Evolutionary conservation across 2,113 vertebrate species (phyloP).

Genomic region (Merops nubicus): DNA sequence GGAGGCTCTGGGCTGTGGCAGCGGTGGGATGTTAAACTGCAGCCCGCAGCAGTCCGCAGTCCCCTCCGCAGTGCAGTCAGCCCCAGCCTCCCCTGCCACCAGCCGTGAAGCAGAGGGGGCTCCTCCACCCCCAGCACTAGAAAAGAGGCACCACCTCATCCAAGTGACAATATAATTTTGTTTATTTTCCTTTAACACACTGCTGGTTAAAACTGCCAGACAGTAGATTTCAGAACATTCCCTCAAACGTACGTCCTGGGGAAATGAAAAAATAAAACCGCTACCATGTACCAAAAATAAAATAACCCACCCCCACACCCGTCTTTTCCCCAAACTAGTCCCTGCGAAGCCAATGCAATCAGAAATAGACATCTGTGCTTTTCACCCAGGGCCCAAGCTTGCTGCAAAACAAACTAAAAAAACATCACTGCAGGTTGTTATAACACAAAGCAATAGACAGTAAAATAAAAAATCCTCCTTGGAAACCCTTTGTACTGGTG

Average conservation of each 20-base stretch:
- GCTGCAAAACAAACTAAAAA: constrained; percentile 15
- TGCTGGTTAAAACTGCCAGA: constrained; percentile 60
- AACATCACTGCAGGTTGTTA: constrained; percentile 72
- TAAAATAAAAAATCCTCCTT: constrained; percentile 53
- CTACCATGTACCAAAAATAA: constrained; percentile 55
- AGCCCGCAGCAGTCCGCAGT: not conserved
- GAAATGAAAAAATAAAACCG: constrained; percentile 42
- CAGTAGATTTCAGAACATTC: constrained; percentile 51
- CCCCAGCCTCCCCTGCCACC: fast-evolving
- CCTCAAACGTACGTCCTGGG: constrained; percentile 54
- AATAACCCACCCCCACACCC: constrained; percentile 11
- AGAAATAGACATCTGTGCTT: constrained; percentile 33
- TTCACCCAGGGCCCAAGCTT: constrained; percentile 37
- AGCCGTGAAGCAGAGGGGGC: not conserved
- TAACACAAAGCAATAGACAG: constrained; percentile 74
- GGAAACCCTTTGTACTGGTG: constrained; percentile 41
- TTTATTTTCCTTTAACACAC: constrained; percentile 63
- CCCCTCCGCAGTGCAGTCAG: not conserved
- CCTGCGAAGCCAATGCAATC: constrained; percentile 23
- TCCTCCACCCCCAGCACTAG: not conserved
- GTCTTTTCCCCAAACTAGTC: not conserved
- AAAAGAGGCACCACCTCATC: constrained; percentile 10
- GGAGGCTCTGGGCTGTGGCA: not conserved
- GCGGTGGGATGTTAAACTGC: not conserved
- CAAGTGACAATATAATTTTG: constrained; percentile 58